Conservation (phyloP, 2,113 vertebrate genomes). For the Corydoras maculifer region DNA sequence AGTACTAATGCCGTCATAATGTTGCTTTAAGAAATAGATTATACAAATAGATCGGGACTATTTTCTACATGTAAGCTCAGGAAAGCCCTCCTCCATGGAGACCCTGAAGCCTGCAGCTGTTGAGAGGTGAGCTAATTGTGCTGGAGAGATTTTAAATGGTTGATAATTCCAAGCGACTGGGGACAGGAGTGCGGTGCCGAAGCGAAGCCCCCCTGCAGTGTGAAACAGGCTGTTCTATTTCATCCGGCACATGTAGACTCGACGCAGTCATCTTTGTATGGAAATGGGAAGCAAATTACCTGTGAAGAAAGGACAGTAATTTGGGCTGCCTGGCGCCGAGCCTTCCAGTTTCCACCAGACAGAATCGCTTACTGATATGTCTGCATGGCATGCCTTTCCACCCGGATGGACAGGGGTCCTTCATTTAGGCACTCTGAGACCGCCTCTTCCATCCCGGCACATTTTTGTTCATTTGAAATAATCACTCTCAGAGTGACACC, state of each 20-base stretch:
- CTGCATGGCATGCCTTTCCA: constrained; percentile 25
- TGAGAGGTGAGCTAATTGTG: constrained; percentile 32
- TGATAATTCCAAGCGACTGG: constrained; percentile 48
- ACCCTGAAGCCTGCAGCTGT: constrained; percentile 1
- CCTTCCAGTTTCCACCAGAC: constrained; percentile 40
- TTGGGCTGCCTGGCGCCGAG: constrained; percentile 37
- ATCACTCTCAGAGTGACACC: constrained; percentile 33
- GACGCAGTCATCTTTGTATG: constrained; percentile 51
- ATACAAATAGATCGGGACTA: background rate
- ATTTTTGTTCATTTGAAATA: constrained; percentile 39
- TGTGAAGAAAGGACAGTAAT: constrained; percentile 60
- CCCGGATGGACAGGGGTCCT: constrained; percentile 1
- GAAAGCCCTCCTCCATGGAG: background rate
- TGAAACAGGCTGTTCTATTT: constrained; percentile 46
- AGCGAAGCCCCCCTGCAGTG: constrained; percentile 35
- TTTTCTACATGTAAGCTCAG: background rate
- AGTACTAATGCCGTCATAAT: no score
- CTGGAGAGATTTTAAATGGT: constrained; percentile 47
- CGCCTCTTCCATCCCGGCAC: constrained; percentile 29
- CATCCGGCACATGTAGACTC: constrained; percentile 36
- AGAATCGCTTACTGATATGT: constrained; percentile 31
- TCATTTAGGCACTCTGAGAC: constrained; percentile 23
- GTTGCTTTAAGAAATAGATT: no score
- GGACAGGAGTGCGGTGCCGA: constrained; percentile 41
- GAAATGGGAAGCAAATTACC: constrained; percentile 61